Percentiles rank a stretch among this genome's conserved stretches.
Evolutionary conservation across 30 jellyfish, hydroid and myxozoan species (phyloP).

Genomic region (Aurelia aurita): DNA sequence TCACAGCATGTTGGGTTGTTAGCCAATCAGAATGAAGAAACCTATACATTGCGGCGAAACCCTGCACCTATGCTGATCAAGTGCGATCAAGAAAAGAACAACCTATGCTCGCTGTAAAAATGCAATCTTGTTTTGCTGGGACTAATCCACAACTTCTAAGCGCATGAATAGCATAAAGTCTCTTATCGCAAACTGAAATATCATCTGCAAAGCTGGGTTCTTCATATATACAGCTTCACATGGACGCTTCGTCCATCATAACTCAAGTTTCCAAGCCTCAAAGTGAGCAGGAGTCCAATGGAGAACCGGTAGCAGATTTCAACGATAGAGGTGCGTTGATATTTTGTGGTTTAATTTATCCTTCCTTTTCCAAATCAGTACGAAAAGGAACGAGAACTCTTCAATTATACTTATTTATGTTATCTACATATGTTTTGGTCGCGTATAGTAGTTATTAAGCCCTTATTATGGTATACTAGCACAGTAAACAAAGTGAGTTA

Average conservation of each 20-base stretch:
- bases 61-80: constrained; percentile 48
- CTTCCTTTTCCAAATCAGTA: neutral
- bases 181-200: neutral
- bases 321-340: constrained; percentile 79
- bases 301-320: constrained; percentile 93
- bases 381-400: neutral
- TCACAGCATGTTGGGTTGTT: neutral
- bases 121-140: constrained; percentile 19
- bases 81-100: constrained; percentile 73
- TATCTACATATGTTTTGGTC: neutral
- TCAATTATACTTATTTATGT: neutral
- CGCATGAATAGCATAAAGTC: neutral
- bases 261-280: constrained; percentile 90
- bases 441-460: neutral
- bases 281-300: constrained; percentile 84
- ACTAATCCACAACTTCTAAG: neutral
- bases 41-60: constrained; percentile 58
- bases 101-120: constrained; percentile 11
- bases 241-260: constrained; percentile 98
- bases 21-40: constrained; percentile 61
- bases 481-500: too few species aligned
- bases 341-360: constrained; percentile 9
- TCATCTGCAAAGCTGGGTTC: constrained; percentile 86
- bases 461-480: neutral
- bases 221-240: constrained; percentile 82